Percentiles rank a stretch among this genome's conserved stretches.
Evolutionary conservation across 2,888 invertebrate genomes (phyloP).

Genomic region (Tetheella fluctuosa): DNA sequence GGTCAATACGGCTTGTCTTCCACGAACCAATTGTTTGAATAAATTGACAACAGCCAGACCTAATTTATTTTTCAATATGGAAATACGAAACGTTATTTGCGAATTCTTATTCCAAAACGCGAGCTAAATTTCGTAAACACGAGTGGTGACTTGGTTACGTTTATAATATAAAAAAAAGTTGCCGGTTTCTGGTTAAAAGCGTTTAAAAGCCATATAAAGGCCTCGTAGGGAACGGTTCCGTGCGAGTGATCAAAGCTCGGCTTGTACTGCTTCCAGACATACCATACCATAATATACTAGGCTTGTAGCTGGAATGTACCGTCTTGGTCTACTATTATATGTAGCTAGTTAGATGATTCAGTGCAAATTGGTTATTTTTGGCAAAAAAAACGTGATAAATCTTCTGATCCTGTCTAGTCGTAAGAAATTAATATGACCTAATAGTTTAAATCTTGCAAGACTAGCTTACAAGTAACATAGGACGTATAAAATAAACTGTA

Average conservation of each 20-base stretch:
- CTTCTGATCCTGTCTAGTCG: too few relatives aligned
- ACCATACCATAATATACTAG: background rate
- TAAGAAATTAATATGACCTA: too few relatives aligned
- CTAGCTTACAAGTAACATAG: background rate
- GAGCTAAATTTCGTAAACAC: background rate
- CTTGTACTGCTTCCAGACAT: constrained; percentile 11
- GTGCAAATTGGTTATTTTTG: background rate
- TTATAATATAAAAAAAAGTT: constrained; percentile 7
- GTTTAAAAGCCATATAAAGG: constrained; percentile 51
- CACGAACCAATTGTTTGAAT: background rate
- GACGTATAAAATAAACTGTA: background rate
- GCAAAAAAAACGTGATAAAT: too few relatives aligned
- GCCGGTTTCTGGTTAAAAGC: constrained; percentile 29
- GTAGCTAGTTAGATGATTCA: too few relatives aligned
- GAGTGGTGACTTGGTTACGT: background rate
- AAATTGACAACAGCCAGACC: background rate
- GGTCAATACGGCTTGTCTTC: background rate
- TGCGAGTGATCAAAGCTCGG: constrained; percentile 54
- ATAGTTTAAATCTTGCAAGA: too few relatives aligned
- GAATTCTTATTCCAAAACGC: background rate
- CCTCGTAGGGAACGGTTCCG: constrained; percentile 41
- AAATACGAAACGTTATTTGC: background rate
- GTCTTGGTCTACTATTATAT: background rate
- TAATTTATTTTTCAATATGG: background rate
- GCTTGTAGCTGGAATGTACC: constrained; percentile 13